Conservation (phyloP, 2,113 vertebrate species). For the Grallaria varia region DNA sequence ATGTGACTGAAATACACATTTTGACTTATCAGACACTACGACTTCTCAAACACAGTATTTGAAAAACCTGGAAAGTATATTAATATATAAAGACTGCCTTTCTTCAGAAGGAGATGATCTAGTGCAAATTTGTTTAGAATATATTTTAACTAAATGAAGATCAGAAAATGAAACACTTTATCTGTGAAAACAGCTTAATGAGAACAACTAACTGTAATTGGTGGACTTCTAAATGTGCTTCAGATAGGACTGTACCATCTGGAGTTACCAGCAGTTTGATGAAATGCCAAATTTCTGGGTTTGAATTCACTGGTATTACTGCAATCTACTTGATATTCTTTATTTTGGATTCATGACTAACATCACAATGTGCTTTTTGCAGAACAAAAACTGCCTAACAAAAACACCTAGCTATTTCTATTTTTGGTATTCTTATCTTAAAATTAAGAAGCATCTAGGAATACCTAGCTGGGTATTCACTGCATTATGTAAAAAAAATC, state of each 20-base stretch:
- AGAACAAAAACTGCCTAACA: not conserved
- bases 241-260: slow-evolving; percentile 15
- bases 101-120: not conserved
- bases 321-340: not conserved
- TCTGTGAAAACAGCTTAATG: slow-evolving; percentile 18
- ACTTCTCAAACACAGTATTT: not conserved
- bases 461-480: not conserved
- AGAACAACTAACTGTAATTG: not conserved
- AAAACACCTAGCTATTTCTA: not conserved
- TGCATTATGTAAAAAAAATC: not conserved
- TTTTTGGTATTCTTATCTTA: not conserved
- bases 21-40: not conserved
- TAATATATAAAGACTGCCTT: not conserved
- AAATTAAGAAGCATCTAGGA: not conserved
- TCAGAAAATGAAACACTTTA: not conserved
- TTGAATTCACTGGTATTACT: not conserved
- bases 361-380: not conserved
- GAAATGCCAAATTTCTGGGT: slow-evolving; percentile 7
- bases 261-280: slow-evolving; percentile 20
- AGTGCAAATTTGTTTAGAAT: not conserved
- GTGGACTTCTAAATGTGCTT: slow-evolving; percentile 17
- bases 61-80: not conserved
- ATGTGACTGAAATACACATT: not conserved
- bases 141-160: not conserved
- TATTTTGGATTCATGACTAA: not conserved